Conservation (phyloP, 1,140 invertebrate species). For the Lysiphlebus fabarum region DNA sequence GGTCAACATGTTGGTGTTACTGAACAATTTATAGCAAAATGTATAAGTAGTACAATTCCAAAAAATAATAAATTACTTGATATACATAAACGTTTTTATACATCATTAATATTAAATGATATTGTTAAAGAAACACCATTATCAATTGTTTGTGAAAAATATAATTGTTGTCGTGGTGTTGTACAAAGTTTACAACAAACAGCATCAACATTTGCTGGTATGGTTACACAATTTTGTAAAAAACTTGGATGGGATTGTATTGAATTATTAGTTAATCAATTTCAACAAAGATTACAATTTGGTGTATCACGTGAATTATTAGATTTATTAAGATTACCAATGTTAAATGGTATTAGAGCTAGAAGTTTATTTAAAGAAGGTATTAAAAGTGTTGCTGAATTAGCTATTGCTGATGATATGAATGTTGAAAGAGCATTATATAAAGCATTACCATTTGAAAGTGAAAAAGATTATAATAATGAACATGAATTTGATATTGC, state of each 20-base stretch:
- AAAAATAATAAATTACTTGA: constrained; percentile 57
- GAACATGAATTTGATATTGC: constrained; percentile 67
- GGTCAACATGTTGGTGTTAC: constrained; percentile 87
- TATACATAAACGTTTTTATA: constrained; percentile 78
- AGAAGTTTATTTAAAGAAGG: constrained; percentile 81
- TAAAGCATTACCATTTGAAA: constrained; percentile 80
- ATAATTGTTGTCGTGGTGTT: constrained; percentile 81
- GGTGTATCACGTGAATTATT: constrained; percentile 90
- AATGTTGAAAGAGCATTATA: constrained; percentile 75
- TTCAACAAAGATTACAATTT: constrained; percentile 91
- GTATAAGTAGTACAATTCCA: constrained; percentile 69
- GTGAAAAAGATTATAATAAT: constrained; percentile 68
- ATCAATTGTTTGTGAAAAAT: constrained; percentile 75
- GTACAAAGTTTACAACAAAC: constrained; percentile 90
- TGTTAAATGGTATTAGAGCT: constrained; percentile 81
- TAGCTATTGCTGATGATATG: constrained; percentile 70
- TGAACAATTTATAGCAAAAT: constrained; percentile 82
- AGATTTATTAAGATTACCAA: constrained; percentile 83
- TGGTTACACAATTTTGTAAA: constrained; percentile 89
- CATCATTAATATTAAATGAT: constrained; percentile 87
- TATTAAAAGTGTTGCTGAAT: constrained; percentile 71
- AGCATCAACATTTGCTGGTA: constrained; percentile 94
- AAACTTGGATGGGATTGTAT: constrained; percentile 91
- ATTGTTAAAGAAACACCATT: constrained; percentile 88
- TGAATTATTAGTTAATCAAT: constrained; percentile 85